Base-by-base conservation (phyloP, 2,797 vertebrate genomes). In the Thripadectes ignobilis region DNA sequence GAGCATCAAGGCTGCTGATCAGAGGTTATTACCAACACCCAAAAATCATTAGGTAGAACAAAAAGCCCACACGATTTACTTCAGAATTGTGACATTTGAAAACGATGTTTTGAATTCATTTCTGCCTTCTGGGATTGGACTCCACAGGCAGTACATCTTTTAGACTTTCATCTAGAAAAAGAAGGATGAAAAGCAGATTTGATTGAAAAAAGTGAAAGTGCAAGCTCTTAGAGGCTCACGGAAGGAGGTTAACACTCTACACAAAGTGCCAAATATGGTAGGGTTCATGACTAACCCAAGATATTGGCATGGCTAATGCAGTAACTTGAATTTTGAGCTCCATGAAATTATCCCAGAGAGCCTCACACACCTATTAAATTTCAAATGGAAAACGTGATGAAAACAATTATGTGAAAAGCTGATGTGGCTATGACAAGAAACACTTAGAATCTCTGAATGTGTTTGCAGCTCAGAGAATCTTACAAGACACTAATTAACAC, bases 401-500 rank as follows among this genome's bases (percentile, higher is more conserved):
- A 94, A 95, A 80, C 54, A 81, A 41, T 36, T 26, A 85, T 29
- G 9, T 61, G 18, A 69, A 83, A 75, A 61, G 5, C 7, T 87
- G 32, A 41, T 26, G 8, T 2, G 1, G 15, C 27, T 76, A 45
- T 46, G 46, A 71, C 76, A 95, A 86, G 36, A 78, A 69, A 58
- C 16, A n/a, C 39, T 84, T 51, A 77, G 52, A 82, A 75, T 36
- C 29, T 45, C n/a, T 10, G 4, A 29, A 49, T 63, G 30, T 52
- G 68, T 65, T 34, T 61, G 21, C 48, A 85, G 32, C 26, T 84
- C n/a, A 4, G 48, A 94, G 71, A 79, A 77, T 87, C 74, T 68
- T 87, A 48, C 74, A 81, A 88, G 77, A 66, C 55, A 65, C 38
- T 83, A 85, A 93, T 96, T 91, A 93, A 85, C 49, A 61, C 17